phyloP scores from a whole-genome alignment of 2,113 vertebrate genomes.

The Antechinus flavipes region DNA sequence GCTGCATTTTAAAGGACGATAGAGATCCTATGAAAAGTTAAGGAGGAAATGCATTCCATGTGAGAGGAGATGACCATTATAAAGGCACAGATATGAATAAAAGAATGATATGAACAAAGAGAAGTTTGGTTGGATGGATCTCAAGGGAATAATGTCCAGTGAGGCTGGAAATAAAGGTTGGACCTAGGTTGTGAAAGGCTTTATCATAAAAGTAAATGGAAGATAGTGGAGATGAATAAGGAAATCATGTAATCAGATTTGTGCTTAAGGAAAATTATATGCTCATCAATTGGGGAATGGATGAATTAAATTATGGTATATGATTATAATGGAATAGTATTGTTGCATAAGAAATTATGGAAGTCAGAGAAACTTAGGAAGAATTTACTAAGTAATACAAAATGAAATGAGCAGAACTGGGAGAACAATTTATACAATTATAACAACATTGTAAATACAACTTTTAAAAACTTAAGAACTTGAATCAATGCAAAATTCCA shows the following conservation, averaged over 20 bases:
- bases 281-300: background rate
- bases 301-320: background rate
- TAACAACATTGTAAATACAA: background rate
- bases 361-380: background rate
- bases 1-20: background rate
- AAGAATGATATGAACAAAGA: background rate
- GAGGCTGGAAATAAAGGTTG: background rate
- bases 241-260: background rate
- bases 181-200: background rate
- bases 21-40: background rate
- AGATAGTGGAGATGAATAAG: background rate
- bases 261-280: background rate
- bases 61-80: background rate
- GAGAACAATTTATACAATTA: background rate
- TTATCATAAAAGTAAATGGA: background rate
- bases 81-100: background rate
- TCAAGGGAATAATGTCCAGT: background rate
- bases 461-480: background rate
- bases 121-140: background rate
- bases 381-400: background rate
- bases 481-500: background rate
- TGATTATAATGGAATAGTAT: background rate
- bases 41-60: background rate
- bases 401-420: background rate
- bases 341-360: background rate